Conservation (phyloP, 1,140 invertebrate genomes). For the Lethrus apterus region DNA sequence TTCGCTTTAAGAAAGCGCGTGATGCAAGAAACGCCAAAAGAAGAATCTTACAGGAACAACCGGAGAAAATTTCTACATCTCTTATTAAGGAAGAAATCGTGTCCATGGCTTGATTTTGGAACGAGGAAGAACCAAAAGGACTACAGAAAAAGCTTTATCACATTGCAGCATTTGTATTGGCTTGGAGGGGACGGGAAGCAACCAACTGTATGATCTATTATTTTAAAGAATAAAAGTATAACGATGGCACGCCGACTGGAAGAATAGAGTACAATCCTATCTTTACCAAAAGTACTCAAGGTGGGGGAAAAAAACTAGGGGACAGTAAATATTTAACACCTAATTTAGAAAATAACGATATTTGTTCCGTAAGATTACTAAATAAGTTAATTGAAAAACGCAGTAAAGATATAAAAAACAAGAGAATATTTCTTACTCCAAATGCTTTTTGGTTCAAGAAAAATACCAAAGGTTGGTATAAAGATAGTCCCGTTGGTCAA, state of each 20-base stretch:
- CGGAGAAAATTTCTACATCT: neutral
- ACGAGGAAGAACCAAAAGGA: neutral
- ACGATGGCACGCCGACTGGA: neutral
- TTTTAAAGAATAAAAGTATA: neutral
- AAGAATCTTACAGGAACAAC: neutral
- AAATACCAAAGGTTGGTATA: no score
- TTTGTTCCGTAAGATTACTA: neutral
- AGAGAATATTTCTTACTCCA: no score
- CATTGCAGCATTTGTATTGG: neutral
- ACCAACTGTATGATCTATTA: neutral
- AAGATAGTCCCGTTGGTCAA: no score
- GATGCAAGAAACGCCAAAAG: neutral
- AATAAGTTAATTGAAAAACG: no score
- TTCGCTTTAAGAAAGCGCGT: no score
- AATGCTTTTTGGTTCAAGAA: no score
- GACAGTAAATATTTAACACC: neutral
- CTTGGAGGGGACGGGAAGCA: neutral
- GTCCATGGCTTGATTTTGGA: neutral
- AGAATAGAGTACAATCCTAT: neutral
- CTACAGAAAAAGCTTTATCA: neutral
- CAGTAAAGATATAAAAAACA: no score
- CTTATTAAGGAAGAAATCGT: neutral
- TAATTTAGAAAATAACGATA: neutral
- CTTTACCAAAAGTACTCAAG: neutral
- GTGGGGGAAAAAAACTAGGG: neutral